Evolutionary conservation across 2,797 vertebrate species (phyloP).

Genomic region (Hipposideros larvatus): DNA sequence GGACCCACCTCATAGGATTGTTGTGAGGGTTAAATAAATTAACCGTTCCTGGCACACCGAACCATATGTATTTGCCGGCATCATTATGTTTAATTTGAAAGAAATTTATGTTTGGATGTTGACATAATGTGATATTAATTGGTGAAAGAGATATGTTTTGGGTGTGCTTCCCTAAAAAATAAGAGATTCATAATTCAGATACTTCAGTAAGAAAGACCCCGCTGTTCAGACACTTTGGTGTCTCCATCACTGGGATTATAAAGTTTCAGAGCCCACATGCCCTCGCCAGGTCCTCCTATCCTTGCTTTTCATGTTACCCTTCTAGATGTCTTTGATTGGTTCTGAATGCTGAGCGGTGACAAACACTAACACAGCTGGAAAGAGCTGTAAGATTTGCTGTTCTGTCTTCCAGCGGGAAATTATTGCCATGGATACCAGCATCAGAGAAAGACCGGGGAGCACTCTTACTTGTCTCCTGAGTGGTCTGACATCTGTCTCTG

Average conservation of each 20-base stretch:
- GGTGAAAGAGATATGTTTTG: not conserved
- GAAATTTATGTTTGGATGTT: not conserved
- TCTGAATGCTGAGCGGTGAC: slow-evolving; percentile 67
- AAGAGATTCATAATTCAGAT: not conserved
- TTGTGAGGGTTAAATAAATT: not conserved
- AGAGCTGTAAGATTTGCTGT: slow-evolving; percentile 60
- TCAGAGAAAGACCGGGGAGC: slow-evolving; percentile 37
- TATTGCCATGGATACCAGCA: slow-evolving; percentile 69
- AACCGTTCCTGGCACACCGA: not conserved
- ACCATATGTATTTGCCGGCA: not conserved
- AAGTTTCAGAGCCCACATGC: not conserved
- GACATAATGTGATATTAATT: not conserved
- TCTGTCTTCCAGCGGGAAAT: slow-evolving; percentile 61
- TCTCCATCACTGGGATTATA: not conserved
- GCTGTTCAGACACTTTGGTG: not conserved
- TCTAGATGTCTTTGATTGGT: slow-evolving; percentile 66
- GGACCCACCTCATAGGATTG: not conserved
- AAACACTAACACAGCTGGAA: slow-evolving; percentile 73
- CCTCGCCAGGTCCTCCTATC: not conserved
- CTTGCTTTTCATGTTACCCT: slow-evolving; percentile 60
- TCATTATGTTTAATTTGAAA: slow-evolving; percentile 35
- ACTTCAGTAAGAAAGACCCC: not conserved
- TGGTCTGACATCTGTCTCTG: slow-evolving; percentile 65
- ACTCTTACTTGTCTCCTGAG: slow-evolving; percentile 60
- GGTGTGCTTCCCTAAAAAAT: not conserved